Conservation (phyloP, 1,140 invertebrate genomes). For the Habropoda laboriosa region DNA sequence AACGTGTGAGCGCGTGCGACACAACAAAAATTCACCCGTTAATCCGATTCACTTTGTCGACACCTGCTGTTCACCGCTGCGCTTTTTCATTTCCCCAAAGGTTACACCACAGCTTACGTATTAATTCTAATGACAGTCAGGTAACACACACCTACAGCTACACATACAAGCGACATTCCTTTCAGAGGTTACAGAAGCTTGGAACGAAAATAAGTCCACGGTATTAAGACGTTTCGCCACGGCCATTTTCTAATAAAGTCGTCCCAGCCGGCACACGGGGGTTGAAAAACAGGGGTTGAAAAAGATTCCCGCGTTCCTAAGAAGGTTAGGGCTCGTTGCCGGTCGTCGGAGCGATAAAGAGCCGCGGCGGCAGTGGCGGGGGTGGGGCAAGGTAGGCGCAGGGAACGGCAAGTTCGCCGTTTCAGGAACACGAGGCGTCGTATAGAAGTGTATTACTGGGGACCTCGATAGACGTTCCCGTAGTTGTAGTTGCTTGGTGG, state of each 20-base stretch:
- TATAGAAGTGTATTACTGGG: background rate
- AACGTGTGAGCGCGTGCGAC: constrained; percentile 1
- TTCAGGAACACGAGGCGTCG: constrained; percentile 47
- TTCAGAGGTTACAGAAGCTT: background rate
- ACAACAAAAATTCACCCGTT: constrained; percentile 38
- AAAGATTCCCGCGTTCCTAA: constrained; percentile 73
- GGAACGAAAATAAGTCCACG: constrained; percentile 18
- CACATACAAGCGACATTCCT: too few relatives aligned
- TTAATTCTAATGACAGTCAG: too few relatives aligned
- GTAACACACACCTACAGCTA: too few relatives aligned
- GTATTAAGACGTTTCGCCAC: constrained; percentile 77
- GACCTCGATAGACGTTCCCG: background rate
- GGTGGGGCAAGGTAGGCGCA: background rate
- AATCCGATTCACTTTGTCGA: constrained; percentile 49
- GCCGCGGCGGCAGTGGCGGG: background rate
- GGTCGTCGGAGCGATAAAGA: constrained; percentile 33
- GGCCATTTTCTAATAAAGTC: constrained; percentile 81
- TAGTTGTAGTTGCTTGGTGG: constrained; percentile 6
- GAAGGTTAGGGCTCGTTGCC: constrained; percentile 61
- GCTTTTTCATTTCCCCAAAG: background rate
- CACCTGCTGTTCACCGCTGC: too few relatives aligned
- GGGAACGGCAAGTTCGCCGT: constrained; percentile 30
- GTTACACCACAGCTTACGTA: too few relatives aligned
- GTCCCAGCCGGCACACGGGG: constrained; percentile 60
- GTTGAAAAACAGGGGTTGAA: constrained; percentile 75